Conservation (phyloP, 2,888 invertebrate genomes). For the Sialis fuliginosa region DNA sequence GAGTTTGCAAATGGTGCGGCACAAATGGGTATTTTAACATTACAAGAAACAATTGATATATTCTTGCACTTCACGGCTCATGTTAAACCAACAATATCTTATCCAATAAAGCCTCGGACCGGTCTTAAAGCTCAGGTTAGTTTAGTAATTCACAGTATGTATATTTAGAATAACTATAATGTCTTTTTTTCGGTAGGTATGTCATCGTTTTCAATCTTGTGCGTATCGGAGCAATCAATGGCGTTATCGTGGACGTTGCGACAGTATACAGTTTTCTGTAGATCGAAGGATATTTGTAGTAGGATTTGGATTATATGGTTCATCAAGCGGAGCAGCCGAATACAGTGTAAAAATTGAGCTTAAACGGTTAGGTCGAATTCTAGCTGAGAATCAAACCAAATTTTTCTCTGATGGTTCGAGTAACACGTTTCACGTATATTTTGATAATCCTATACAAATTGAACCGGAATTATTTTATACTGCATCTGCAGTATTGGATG, state of each 20-base stretch:
- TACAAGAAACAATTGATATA: constrained; percentile 86
- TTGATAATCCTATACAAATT: constrained; percentile 70
- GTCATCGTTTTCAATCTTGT: constrained; percentile 90
- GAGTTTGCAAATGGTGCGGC: constrained; percentile 92
- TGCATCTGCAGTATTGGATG: constrained; percentile 87
- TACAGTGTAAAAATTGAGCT: constrained; percentile 89
- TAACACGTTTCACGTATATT: constrained; percentile 83
- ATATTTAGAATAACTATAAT: background rate
- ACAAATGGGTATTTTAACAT: constrained; percentile 78
- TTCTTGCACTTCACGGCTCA: constrained; percentile 89
- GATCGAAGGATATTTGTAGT: constrained; percentile 91
- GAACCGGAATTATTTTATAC: constrained; percentile 91
- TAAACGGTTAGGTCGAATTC: constrained; percentile 69
- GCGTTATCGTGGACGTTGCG: constrained; percentile 90
- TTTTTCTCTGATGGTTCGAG: constrained; percentile 95
- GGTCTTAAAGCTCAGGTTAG: constrained; percentile 76
- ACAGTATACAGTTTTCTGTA: constrained; percentile 92
- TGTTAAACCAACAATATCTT: constrained; percentile 66
- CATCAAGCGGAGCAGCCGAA: constrained; percentile 88
- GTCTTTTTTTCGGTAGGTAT: constrained; percentile 39
- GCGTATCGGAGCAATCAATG: constrained; percentile 95
- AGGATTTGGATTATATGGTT: constrained; percentile 90
- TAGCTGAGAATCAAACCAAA: constrained; percentile 83
- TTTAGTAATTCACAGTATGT: background rate
- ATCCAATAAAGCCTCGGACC: constrained; percentile 64